Conservation (phyloP, 1,140 invertebrate species). For the Atta texana region DNA sequence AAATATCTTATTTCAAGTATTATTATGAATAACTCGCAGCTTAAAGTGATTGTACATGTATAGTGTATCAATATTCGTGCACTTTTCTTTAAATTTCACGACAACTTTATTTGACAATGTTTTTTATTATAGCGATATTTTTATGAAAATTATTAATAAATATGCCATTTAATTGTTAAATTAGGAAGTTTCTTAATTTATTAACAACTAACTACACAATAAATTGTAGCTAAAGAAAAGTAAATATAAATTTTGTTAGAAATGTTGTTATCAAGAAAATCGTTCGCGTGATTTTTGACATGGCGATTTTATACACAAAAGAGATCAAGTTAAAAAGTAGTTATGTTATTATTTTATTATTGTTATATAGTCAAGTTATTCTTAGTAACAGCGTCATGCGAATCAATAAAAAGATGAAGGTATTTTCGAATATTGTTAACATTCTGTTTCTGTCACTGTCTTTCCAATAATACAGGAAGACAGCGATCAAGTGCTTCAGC, state of each 20-base stretch:
- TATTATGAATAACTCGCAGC: background rate
- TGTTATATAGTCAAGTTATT: background rate
- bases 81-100: background rate
- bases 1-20: slow-evolving; percentile 17
- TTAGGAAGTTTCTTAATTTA: background rate
- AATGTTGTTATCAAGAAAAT: background rate
- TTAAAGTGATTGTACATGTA: slow-evolving; percentile 4
- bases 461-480: slow-evolving; percentile 35
- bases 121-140: background rate
- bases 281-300: background rate
- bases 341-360: background rate
- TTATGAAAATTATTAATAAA: no score
- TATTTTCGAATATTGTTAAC: slow-evolving; percentile 29
- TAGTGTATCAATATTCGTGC: background rate
- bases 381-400: background rate
- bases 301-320: background rate
- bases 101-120: background rate
- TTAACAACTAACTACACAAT: background rate
- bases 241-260: background rate
- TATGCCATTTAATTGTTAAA: background rate
- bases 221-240: background rate
- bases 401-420: slow-evolving; percentile 7
- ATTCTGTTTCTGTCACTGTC: background rate
- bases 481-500: slow-evolving; percentile 28
- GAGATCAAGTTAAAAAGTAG: background rate